Evolutionary conservation across 2,888 invertebrate species (phyloP).

Genomic region (Drosophila robusta): DNA sequence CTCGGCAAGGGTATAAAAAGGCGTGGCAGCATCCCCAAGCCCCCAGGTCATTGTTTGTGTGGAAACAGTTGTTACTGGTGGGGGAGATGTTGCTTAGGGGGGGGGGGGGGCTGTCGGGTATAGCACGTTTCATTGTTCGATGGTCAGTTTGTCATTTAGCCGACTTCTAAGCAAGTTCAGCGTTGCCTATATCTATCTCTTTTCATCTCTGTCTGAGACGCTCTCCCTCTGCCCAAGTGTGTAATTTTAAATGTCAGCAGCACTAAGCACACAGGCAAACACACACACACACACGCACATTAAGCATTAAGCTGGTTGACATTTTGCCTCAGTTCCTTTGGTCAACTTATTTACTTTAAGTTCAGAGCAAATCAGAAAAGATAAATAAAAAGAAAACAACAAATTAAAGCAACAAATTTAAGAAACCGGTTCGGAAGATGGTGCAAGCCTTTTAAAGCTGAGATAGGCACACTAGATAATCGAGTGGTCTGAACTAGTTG

Average conservation of each 20-base stretch:
- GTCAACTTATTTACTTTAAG: slow-evolving; percentile 59
- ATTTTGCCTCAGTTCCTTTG: slow-evolving; percentile 18
- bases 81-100: not conserved
- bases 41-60: slow-evolving; percentile 15
- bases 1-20: not conserved
- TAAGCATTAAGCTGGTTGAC: slow-evolving; percentile 14
- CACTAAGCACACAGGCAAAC: slow-evolving; percentile 56
- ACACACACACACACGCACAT: slow-evolving; percentile 31
- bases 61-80: slow-evolving; percentile 1
- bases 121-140: slow-evolving; percentile 63
- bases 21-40: slow-evolving; percentile 11
- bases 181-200: not conserved
- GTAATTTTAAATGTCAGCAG: slow-evolving; percentile 79
- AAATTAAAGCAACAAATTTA: not conserved
- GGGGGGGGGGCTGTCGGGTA: not conserved
- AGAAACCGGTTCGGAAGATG: not conserved
- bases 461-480: too few relatives aligned
- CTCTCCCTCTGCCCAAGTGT: slow-evolving; percentile 66
- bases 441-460: too few relatives aligned
- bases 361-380: slow-evolving; percentile 6
- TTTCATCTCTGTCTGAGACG: not conserved
- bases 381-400: not conserved
- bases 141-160: slow-evolving; percentile 63
- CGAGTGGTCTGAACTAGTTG: too few relatives aligned
- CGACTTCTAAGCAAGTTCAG: slow-evolving; percentile 10